These are phyloP conservation scores for Papilio polyxenes DNA, from an alignment of 1,140 invertebrate species.

Conservation along the genomic window DNA sequence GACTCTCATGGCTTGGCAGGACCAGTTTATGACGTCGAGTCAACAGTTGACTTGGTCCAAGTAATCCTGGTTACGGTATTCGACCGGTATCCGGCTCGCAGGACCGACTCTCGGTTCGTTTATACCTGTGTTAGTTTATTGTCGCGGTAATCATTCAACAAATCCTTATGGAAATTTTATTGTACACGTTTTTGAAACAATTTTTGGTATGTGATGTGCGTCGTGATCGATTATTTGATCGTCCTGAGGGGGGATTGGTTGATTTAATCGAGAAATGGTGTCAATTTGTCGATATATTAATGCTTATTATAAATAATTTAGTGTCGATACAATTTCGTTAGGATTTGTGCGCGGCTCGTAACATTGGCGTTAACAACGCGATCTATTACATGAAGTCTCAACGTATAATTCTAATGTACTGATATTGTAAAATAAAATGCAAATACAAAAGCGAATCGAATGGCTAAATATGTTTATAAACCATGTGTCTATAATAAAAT, in stretches of 20 bases:
- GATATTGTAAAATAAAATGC: conserved; percentile 65
- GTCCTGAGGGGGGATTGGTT: neutral
- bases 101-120: conserved; percentile 14
- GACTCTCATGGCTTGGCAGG: conserved; percentile 21
- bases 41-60: neutral
- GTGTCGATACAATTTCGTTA: conserved; percentile 25
- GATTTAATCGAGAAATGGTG: neutral
- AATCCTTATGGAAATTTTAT: conserved; percentile 17
- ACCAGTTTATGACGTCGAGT: neutral
- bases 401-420: conserved; percentile 54
- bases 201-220: neutral
- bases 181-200: conserved; percentile 10
- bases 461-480: conserved; percentile 59
- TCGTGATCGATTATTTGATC: conserved; percentile 14
- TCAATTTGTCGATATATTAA: conserved; percentile 25
- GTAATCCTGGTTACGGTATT: neutral
- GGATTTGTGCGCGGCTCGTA: neutral
- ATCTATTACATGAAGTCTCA: conserved; percentile 42
- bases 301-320: conserved; percentile 14
- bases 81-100: neutral
- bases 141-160: neutral
- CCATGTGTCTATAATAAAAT: conserved; percentile 26
- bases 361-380: neutral
- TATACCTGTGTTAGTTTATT: conserved; percentile 1
- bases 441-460: conserved; percentile 53